Evolutionary conservation across 30 jellyfish, hydroid and myxozoan genomes (phyloP), one percentile per base, ranked within the genome.

Genomic region (Pelagia noctiluca): DNA sequence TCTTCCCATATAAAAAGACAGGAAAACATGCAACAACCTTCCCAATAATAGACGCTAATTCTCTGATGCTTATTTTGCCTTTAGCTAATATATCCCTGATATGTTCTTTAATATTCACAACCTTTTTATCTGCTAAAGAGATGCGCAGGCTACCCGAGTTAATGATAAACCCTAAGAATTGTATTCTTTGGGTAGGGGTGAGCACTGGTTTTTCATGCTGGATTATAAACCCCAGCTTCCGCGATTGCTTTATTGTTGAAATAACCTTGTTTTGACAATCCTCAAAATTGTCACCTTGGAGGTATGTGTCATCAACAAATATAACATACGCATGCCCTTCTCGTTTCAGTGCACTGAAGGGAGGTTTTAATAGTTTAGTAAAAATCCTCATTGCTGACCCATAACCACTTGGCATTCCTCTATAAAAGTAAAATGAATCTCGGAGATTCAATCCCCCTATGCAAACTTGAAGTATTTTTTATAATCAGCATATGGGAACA

Each of bases 391-490:
- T 50, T 29, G 71, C 72, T 42, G 30, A 35, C 19, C 82, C 50
- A 60, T 42, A 54, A 31, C 84, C 89, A 78, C 62, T 78, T 25
- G 82, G 89, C 71, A 50, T 42, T 42, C 57, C 57, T 42, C 57
- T 42, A n/a, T n/a, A n/a, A n/a, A n/a, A n/a, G n/a, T n/a, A 38
- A 30, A 61, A 13, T n/a, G 5, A 60, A 16, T 50, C 30, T 50
- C 49, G 63, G 60, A 78, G 52, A 49, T 49, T 76, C 12, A 18
- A 32, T 42, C 35, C 33, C 52, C 35, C 77, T 65, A 76, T 25
- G 29, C 34, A 53, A 49, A 52, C 61, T 64, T 78, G 48, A 78
- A 63, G 71, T 78, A 78, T 35, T 78, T 78, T 78, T 78, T 82
- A 50, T 49, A 42, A 26, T 50, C 77, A 25, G 31, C 53, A 67